Evolutionary conservation across 2,113 vertebrate species (phyloP).

Genomic region (Spea bombifrons): DNA sequence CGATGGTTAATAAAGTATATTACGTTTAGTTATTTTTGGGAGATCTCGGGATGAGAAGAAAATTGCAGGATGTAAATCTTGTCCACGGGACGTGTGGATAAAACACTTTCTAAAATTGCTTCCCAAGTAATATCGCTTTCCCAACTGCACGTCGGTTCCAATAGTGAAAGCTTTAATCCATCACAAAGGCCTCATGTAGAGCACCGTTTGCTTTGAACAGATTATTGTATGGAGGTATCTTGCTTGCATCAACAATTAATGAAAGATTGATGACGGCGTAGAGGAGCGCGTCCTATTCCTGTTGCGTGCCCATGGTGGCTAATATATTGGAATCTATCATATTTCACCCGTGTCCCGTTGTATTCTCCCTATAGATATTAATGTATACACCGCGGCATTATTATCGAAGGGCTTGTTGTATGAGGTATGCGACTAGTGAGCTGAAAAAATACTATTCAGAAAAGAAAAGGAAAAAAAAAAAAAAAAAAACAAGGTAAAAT

Average conservation of each 20-base stretch:
- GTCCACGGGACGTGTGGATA: background rate
- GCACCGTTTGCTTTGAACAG: slow-evolving; percentile 13
- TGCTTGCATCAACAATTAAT: slow-evolving; percentile 41
- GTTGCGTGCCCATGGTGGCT: slow-evolving; percentile 38
- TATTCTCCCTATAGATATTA: background rate
- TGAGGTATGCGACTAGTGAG: background rate
- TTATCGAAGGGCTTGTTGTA: background rate
- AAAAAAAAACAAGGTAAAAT: background rate
- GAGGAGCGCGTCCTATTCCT: slow-evolving; percentile 22
- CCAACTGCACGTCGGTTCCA: background rate
- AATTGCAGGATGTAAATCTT: slow-evolving; percentile 10
- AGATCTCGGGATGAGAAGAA: background rate
- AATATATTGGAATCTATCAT: slow-evolving; percentile 42
- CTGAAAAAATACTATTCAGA: background rate
- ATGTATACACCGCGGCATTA: slow-evolving; percentile 1
- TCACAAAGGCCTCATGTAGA: slow-evolving; percentile 8
- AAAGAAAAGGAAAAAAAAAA: background rate
- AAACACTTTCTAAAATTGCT: slow-evolving; percentile 16
- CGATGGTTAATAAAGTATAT: background rate
- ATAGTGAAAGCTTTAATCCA: slow-evolving; percentile 5
- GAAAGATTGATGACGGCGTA: slow-evolving; percentile 36
- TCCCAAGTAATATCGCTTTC: slow-evolving; percentile 8
- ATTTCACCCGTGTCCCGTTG: slow-evolving; percentile 29
- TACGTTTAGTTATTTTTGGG: background rate
- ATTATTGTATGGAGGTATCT: slow-evolving; percentile 32